These are phyloP conservation scores for Sturmia bella DNA, from an alignment of 2,888 invertebrate genomes.

Conservation along the genomic window DNA sequence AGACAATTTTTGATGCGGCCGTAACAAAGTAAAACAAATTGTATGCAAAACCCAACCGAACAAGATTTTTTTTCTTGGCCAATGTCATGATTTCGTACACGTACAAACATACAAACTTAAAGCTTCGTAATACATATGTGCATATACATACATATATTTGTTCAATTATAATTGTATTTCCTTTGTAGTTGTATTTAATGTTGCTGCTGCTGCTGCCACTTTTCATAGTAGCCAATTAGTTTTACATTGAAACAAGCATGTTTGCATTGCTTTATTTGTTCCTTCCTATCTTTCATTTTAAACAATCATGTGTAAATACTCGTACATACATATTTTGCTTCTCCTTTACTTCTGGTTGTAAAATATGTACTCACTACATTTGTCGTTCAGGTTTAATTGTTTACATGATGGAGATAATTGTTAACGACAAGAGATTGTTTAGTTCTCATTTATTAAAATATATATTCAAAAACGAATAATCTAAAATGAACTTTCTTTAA, in stretches of 20 bases:
- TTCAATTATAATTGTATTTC: constrained; percentile 16
- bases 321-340: neutral
- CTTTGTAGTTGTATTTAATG: constrained; percentile 28
- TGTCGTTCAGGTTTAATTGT: constrained; percentile 9
- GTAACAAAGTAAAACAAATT: constrained; percentile 6
- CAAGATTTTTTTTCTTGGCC: constrained; percentile 62
- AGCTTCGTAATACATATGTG: neutral
- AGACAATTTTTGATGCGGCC: constrained; percentile 5
- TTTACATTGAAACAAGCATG: constrained; percentile 49
- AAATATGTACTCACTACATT: constrained; percentile 3
- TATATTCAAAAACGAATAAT: too few species aligned
- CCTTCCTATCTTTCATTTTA: too few species aligned
- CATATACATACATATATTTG: neutral
- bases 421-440: constrained; percentile 8
- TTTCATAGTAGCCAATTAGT: constrained; percentile 59
- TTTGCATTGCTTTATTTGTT: constrained; percentile 1
- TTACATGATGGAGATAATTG: constrained; percentile 2
- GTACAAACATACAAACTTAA: neutral
- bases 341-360: constrained; percentile 1
- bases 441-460: too few species aligned
- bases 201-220: constrained; percentile 31
- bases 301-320: neutral
- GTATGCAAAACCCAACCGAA: constrained; percentile 19
- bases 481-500: too few species aligned
- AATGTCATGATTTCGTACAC: constrained; percentile 60